phyloP scores from a whole-genome alignment of 2,888 invertebrate species.

The Agrenia bidenticulata region DNA sequence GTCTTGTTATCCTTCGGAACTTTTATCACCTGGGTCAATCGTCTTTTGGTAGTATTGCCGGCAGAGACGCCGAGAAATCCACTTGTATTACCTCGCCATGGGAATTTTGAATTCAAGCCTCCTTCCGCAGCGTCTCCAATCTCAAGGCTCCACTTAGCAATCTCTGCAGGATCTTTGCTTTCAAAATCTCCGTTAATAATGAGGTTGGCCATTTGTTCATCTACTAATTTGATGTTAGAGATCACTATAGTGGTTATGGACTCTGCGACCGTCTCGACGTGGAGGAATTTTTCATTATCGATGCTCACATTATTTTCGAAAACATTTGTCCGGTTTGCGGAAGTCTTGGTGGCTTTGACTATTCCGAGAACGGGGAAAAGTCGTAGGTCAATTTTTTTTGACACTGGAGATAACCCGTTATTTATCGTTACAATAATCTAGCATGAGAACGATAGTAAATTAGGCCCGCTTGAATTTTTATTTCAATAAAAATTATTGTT shows the following conservation, averaged over 20 bases:
- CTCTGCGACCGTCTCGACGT: constrained; percentile 26
- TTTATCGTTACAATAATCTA: constrained; percentile 32
- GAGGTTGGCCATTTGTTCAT: constrained; percentile 19
- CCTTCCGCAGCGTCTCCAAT: neutral
- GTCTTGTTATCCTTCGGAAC: neutral
- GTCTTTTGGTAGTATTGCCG: neutral
- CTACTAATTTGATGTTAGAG: neutral
- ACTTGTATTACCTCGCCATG: constrained; percentile 30
- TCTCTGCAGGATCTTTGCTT: neutral
- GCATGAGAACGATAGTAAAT: too few relatives aligned
- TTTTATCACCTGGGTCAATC: constrained; percentile 9
- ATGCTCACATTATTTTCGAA: constrained; percentile 13
- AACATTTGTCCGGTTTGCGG: neutral
- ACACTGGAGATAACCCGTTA: neutral
- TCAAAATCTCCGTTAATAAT: constrained; percentile 48
- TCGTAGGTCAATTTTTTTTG: constrained; percentile 22
- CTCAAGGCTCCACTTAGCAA: neutral
- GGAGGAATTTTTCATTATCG: constrained; percentile 6
- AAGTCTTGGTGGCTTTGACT: constrained; percentile 19
- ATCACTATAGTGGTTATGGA: constrained; percentile 45
- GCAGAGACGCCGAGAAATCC: constrained; percentile 20
- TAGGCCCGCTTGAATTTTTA: too few relatives aligned
- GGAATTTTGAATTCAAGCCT: constrained; percentile 21
- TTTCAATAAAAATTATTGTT: too few relatives aligned
- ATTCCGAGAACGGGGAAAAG: constrained; percentile 18